Conservation (phyloP, 1,140 invertebrate species). For the Geopemphigus sp. region DNA sequence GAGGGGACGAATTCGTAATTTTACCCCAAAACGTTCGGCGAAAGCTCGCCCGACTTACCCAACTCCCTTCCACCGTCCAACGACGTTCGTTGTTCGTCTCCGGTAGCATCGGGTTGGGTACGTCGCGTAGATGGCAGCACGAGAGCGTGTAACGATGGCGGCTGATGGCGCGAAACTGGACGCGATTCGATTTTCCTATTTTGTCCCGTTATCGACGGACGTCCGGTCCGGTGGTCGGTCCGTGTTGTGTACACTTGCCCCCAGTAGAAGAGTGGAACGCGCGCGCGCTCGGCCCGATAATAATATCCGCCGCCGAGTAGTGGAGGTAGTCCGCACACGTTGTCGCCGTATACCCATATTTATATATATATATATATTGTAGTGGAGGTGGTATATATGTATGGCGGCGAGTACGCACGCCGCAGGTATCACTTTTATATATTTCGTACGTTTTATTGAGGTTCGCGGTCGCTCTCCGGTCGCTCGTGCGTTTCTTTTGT, state of each 20-base stretch:
- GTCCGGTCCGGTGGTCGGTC: neutral
- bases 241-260: neutral
- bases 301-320: no score
- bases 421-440: neutral
- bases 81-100: no score
- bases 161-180: conserved; percentile 34
- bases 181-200: conserved; percentile 7
- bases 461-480: neutral
- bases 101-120: no score
- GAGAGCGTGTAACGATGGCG: neutral
- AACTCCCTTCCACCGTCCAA: neutral
- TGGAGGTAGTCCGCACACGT: no score
- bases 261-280: no score
- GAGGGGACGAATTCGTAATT: no score
- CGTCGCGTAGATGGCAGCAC: conserved; percentile 14
- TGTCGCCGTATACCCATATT: no score
- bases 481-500: no score
- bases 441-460: neutral
- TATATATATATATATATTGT: conserved; percentile 6
- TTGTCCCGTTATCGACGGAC: conserved; percentile 10
- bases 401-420: neutral
- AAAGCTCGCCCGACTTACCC: no score
- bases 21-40: no score
- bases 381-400: no score
- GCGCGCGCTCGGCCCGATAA: no score